Conservation (phyloP, 2,888 invertebrate species). For the Agonum fuliginosum region DNA sequence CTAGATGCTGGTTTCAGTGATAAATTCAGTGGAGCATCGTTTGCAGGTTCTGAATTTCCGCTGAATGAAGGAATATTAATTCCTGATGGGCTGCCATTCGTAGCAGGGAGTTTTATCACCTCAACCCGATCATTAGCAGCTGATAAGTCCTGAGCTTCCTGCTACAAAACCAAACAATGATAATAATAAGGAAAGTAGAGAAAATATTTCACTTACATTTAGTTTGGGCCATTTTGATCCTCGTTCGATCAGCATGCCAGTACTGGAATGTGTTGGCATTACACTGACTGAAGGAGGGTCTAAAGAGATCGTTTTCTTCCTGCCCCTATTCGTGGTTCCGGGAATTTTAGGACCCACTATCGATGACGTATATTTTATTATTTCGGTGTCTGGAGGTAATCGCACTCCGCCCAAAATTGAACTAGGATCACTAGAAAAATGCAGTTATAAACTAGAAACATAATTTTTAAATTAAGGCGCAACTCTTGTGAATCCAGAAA, state of each 20-base stretch:
- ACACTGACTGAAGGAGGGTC: constrained; percentile 82
- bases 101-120: constrained; percentile 86
- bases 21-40: constrained; percentile 88
- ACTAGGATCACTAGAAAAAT: constrained; percentile 81
- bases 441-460: too few relatives aligned
- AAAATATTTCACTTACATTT: constrained; percentile 66
- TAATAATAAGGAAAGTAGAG: neutral
- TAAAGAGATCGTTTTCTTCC: constrained; percentile 91
- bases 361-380: constrained; percentile 92
- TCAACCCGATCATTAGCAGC: constrained; percentile 83
- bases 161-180: constrained; percentile 36
- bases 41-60: constrained; percentile 74
- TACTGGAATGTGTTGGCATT: constrained; percentile 73
- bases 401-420: constrained; percentile 89
- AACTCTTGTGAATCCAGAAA: too few relatives aligned
- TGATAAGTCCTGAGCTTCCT: constrained; percentile 52
- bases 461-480: too few relatives aligned
- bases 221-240: constrained; percentile 71
- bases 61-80: constrained; percentile 65
- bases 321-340: constrained; percentile 88
- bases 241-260: constrained; percentile 73
- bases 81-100: constrained; percentile 73
- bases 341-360: constrained; percentile 90
- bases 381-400: constrained; percentile 91
- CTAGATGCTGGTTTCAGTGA: constrained; percentile 82